These are phyloP conservation scores for Calliphora vicina DNA, from an alignment of 1,140 invertebrate genomes.

Conservation along the genomic window DNA sequence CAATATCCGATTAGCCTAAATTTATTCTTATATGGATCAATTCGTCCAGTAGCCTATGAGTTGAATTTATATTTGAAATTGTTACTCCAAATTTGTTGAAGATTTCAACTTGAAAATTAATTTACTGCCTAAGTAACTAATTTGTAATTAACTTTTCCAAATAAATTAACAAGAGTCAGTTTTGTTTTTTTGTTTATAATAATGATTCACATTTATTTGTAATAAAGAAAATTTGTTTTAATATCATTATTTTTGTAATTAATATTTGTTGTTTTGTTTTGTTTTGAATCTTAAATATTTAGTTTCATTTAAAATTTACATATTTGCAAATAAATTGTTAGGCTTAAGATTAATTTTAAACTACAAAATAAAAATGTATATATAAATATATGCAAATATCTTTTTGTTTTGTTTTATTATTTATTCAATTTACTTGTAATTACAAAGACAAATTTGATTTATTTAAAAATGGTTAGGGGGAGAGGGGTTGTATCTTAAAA, in stretches of 20 bases:
- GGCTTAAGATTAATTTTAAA: neutral
- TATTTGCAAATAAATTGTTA: constrained; percentile 2
- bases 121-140: too few relatives aligned
- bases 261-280: neutral
- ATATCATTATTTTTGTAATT: neutral
- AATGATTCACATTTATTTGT: constrained; percentile 14
- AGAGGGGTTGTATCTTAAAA: neutral
- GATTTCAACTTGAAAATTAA: too few relatives aligned
- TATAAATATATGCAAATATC: neutral
- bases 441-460: neutral
- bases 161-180: too few relatives aligned
- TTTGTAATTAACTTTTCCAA: too few relatives aligned
- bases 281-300: neutral
- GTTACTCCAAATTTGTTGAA: too few relatives aligned
- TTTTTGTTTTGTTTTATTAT: neutral
- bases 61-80: too few relatives aligned
- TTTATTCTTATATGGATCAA: too few relatives aligned
- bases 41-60: too few relatives aligned
- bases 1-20: too few relatives aligned
- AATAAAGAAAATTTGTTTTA: constrained; percentile 2
- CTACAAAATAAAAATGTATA: neutral
- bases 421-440: neutral
- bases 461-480: neutral
- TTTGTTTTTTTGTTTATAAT: neutral
- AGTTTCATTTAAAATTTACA: neutral